Evolutionary conservation across 2,113 vertebrate species (phyloP).

Genomic region (Mus pahari): DNA sequence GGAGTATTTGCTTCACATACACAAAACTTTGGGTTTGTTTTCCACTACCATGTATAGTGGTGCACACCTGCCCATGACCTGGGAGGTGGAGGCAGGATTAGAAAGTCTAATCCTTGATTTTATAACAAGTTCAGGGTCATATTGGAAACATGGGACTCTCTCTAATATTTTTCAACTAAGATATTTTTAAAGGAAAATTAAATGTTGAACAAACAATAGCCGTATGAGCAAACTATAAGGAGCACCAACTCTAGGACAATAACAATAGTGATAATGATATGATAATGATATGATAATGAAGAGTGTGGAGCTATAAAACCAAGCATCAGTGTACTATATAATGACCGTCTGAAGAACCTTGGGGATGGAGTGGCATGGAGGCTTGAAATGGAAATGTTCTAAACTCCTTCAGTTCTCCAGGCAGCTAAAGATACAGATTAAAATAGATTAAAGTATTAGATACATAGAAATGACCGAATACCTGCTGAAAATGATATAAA

Average conservation of each 20-base stretch:
- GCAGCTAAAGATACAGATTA: neutral
- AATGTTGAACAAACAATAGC: neutral
- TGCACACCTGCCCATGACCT: too few relatives aligned
- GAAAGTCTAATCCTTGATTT: neutral
- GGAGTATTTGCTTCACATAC: neutral
- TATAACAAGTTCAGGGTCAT: neutral
- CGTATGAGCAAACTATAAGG: neutral
- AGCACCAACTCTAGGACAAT: neutral
- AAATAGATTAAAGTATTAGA: neutral
- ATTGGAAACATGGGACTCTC: neutral
- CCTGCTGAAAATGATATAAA: neutral
- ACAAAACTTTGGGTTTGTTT: neutral
- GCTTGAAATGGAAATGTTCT: conserved; percentile 9
- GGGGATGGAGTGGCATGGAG: neutral
- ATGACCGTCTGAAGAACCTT: neutral
- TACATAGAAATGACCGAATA: neutral
- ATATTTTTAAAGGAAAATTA: neutral
- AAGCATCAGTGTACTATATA: neutral
- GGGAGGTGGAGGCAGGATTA: neutral
- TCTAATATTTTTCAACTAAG: neutral
- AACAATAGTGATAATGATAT: neutral
- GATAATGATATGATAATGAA: neutral
- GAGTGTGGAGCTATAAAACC: neutral
- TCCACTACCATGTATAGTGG: neutral
- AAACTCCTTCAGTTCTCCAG: neutral